These are phyloP conservation scores for Morinoia aosen DNA, from an alignment of 2,888 invertebrate species.

Conservation along the genomic window DNA sequence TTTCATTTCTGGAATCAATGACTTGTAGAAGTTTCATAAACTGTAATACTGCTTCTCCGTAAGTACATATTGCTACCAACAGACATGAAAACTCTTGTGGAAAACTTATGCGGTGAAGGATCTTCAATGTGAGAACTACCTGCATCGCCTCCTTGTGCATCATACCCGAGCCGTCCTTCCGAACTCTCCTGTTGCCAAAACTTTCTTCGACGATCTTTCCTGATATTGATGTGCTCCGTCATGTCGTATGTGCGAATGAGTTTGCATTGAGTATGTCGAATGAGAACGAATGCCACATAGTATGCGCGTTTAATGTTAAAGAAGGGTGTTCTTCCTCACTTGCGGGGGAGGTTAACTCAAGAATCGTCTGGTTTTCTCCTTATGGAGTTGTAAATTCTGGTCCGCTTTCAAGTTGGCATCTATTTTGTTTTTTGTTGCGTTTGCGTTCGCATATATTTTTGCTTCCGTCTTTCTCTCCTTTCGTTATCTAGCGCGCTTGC, in stretches of 20 bases:
- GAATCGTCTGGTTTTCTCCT: not conserved
- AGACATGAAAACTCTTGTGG: not conserved
- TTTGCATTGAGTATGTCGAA: not conserved
- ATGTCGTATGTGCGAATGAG: not conserved
- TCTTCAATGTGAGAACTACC: not conserved
- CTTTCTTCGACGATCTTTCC: slow-evolving; percentile 35
- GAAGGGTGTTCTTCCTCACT: not conserved
- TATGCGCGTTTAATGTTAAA: not conserved
- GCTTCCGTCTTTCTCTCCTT: slow-evolving; percentile 32
- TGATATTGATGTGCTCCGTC: not conserved
- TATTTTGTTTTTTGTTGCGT: slow-evolving; percentile 23
- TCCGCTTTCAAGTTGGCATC: not conserved
- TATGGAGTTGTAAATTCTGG: not conserved
- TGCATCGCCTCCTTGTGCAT: not conserved
- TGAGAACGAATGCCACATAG: not conserved
- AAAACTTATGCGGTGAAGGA: not conserved
- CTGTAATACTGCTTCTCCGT: not conserved
- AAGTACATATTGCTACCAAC: not conserved
- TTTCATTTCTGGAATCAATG: not conserved
- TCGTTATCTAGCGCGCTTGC: not conserved
- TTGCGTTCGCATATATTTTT: not conserved
- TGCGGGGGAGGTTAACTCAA: not conserved
- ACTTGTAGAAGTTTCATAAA: not conserved
- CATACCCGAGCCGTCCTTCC: not conserved
- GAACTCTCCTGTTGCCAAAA: not conserved